A percentile compares a stretch with the other conserved stretches of the same genome.
phyloP scores from a whole-genome alignment of 92 coral and sea anemone genomes.

The Epizoanthus scotinus region DNA sequence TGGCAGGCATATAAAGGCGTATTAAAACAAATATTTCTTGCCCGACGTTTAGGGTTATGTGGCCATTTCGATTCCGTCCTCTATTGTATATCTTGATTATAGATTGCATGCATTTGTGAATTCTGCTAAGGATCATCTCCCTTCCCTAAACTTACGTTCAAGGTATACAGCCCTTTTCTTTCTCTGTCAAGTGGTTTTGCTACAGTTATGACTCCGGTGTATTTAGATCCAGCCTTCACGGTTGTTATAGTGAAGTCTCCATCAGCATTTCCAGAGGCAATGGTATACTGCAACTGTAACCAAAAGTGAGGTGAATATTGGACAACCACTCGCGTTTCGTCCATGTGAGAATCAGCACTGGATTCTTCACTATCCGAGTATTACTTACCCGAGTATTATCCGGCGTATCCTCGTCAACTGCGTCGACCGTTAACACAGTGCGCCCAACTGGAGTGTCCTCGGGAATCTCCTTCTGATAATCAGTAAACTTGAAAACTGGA shows the following conservation, averaged over 20 bases:
- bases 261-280: constrained; percentile 71
- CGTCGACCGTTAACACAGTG: constrained; percentile 69
- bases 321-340: background rate
- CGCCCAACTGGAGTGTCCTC: constrained; percentile 73
- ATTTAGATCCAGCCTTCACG: constrained; percentile 52
- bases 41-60: too few relatives aligned
- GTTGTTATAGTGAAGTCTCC: constrained; percentile 64
- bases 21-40: too few relatives aligned
- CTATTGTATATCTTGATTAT: too few relatives aligned
- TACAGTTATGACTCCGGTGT: constrained; percentile 70
- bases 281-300: constrained; percentile 64
- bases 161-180: constrained; percentile 58
- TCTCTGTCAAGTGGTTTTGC: constrained; percentile 85
- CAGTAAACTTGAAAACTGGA: constrained; percentile 78
- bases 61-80: too few relatives aligned
- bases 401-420: constrained; percentile 76
- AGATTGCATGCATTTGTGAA: too few relatives aligned
- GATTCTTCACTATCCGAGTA: too few relatives aligned
- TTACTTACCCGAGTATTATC: constrained; percentile 69
- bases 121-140: too few relatives aligned
- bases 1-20: background rate
- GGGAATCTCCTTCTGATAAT: constrained; percentile 81
- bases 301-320: background rate
- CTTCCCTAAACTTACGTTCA: constrained; percentile 61
- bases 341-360: too few relatives aligned